phyloP scores from a whole-genome alignment of 2,797 vertebrate genomes.

The Gadopsis bispinosus region DNA sequence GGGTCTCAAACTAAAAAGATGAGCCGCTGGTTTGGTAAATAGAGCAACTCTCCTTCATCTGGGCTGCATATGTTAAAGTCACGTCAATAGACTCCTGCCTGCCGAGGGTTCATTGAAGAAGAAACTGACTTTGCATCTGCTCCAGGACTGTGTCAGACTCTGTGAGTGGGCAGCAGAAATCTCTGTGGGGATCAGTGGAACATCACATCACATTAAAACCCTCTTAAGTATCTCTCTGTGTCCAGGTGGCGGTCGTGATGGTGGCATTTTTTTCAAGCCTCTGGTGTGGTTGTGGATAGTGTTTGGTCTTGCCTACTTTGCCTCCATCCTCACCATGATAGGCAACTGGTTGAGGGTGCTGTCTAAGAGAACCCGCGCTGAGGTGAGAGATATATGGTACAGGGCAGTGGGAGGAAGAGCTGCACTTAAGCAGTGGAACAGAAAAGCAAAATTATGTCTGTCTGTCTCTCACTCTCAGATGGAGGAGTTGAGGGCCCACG shows the following conservation, averaged over 20 bases:
- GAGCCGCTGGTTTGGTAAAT: background rate
- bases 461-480: constrained; percentile 81
- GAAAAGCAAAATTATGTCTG: too few relatives aligned
- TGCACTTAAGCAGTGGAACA: background rate
- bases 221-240: constrained; percentile 13
- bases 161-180: background rate
- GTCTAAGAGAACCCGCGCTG: constrained; percentile 90
- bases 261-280: constrained; percentile 87
- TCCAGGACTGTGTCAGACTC: background rate
- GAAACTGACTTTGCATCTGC: background rate
- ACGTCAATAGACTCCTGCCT: background rate
- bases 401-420: background rate
- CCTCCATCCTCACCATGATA: constrained; percentile 94
- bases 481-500: constrained; percentile 92
- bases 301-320: constrained; percentile 94
- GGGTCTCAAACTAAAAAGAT: background rate
- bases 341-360: constrained; percentile 92
- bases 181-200: background rate
- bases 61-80: background rate
- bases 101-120: background rate
- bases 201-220: background rate
- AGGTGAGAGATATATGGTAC: constrained; percentile 80
- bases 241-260: constrained; percentile 80
- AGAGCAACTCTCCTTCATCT: background rate
- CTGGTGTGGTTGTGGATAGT: constrained; percentile 95